Evolutionary conservation across 1,140 invertebrate species (phyloP), one percentile per base, ranked within the genome.

Genomic region (Leptonema lineaticorne): DNA sequence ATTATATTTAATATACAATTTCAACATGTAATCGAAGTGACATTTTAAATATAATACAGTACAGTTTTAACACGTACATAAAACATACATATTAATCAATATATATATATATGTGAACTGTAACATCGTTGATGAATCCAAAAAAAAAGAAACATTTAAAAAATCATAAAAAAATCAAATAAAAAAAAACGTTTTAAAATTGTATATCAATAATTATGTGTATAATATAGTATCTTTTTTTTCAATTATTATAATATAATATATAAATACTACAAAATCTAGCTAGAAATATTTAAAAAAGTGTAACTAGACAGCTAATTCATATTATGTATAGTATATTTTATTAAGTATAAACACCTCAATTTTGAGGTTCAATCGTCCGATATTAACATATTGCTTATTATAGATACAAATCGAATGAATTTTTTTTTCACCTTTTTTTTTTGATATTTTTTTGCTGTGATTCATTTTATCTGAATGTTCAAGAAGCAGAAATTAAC

Each of bases 401-500:
- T 50, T 65, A 33, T 65, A 67, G 53, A 69, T 67, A 33, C 63
- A 58, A 28, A 48, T 50, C 26, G 45, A 29, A 41, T 48, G 50
- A n/a, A 28, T 64, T n/a, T n/a, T n/a, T n/a, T n/a, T n/a, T n/a
- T n/a, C n/a, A n/a, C n/a, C n/a, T n/a, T n/a, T n/a, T n/a, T n/a
- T n/a, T n/a, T n/a, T n/a, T n/a, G n/a, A n/a, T n/a, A n/a, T n/a
- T n/a, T n/a, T n/a, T n/a, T n/a, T n/a, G n/a, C n/a, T 18, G 53
- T 41, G 27, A n/a, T 64, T 48, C 22, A 56, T 24, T 57, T 27
- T 28, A 27, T 73, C 71, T 64, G 63, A 73, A 64, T 68, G 65
- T 73, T 73, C 68, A 73, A 73, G 71, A 68, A 69, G 71, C 68
- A 73, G 71, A 73, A 73, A 73, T 68, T n/a, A n/a, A n/a, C n/a